phyloP scores from a whole-genome alignment of 2,888 invertebrate genomes.

The Adela reaumurella region DNA sequence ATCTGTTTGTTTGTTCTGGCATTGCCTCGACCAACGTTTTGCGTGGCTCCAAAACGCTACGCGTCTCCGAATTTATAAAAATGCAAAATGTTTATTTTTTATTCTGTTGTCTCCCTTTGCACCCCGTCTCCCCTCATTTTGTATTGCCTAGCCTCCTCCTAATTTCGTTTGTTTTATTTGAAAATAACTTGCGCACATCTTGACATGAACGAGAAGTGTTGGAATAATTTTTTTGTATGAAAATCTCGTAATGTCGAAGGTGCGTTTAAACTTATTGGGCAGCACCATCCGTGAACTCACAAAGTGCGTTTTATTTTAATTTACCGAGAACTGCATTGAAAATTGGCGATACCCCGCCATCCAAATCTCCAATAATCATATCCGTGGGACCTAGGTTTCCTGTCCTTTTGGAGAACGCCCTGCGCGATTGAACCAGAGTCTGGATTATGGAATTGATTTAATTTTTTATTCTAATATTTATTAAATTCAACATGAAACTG shows the following conservation, averaged over 20 bases:
- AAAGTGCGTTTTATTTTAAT: not conserved
- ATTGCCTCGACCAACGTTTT: slow-evolving; percentile 43
- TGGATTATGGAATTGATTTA: too few species aligned
- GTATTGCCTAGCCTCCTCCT: slow-evolving; percentile 42
- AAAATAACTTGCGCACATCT: slow-evolving; percentile 47
- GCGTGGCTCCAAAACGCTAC: slow-evolving; percentile 16
- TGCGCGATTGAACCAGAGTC: not conserved
- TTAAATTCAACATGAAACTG: too few species aligned
- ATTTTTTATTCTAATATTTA: too few species aligned
- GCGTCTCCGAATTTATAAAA: not conserved
- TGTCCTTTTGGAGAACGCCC: not conserved
- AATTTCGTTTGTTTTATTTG: slow-evolving; percentile 21
- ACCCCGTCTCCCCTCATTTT: slow-evolving; percentile 40
- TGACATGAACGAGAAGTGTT: slow-evolving; percentile 22
- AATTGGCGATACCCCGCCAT: slow-evolving; percentile 21
- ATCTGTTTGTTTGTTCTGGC: slow-evolving; percentile 56
- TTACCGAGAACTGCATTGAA: slow-evolving; percentile 17
- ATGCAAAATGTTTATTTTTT: not conserved
- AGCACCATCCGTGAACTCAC: slow-evolving; percentile 50
- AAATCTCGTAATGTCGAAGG: slow-evolving; percentile 21
- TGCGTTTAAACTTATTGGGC: slow-evolving; percentile 34
- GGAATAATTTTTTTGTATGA: slow-evolving; percentile 5
- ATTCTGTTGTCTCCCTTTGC: slow-evolving; percentile 23
- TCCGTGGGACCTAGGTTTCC: not conserved
- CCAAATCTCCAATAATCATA: not conserved